Conservation (phyloP, 2,888 invertebrate species). For the Platycnemis pennipes region DNA sequence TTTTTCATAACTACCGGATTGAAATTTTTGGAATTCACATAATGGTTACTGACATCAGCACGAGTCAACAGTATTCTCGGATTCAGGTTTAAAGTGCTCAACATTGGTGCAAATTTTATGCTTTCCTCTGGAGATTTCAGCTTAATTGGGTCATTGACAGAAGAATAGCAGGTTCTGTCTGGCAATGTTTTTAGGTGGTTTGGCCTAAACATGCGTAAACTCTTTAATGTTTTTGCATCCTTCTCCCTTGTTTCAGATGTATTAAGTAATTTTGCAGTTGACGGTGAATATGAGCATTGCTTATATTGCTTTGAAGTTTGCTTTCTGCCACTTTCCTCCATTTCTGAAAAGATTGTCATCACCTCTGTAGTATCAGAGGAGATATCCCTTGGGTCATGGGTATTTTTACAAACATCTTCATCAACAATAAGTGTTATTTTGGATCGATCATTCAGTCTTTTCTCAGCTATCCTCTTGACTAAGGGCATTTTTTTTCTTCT, state of each 20-base stretch:
- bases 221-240: conserved; percentile 61
- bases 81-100: conserved; percentile 78
- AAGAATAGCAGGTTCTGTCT: conserved; percentile 17
- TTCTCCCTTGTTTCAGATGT: conserved; percentile 15
- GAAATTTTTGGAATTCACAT: conserved; percentile 37
- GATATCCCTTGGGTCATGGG: conserved; percentile 58
- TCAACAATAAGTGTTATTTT: conserved; percentile 69
- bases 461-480: conserved; percentile 56
- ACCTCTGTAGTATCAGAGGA: conserved; percentile 65
- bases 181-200: conserved; percentile 13
- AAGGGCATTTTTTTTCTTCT: conserved; percentile 41
- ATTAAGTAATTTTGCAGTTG: conserved; percentile 6
- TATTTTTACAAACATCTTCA: conserved; percentile 68
- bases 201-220: conserved; percentile 69
- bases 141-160: conserved; percentile 51
- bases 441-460: conserved; percentile 68
- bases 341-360: conserved; percentile 69
- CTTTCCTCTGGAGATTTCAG: background rate
- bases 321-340: conserved; percentile 69
- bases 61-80: conserved; percentile 79
- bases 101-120: conserved; percentile 75
- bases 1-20: conserved; percentile 56
- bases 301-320: conserved; percentile 33
- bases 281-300: conserved; percentile 24
- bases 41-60: conserved; percentile 76